Evolutionary conservation across 2,888 invertebrate species (phyloP).

Genomic region (Syrphus vitripennis): DNA sequence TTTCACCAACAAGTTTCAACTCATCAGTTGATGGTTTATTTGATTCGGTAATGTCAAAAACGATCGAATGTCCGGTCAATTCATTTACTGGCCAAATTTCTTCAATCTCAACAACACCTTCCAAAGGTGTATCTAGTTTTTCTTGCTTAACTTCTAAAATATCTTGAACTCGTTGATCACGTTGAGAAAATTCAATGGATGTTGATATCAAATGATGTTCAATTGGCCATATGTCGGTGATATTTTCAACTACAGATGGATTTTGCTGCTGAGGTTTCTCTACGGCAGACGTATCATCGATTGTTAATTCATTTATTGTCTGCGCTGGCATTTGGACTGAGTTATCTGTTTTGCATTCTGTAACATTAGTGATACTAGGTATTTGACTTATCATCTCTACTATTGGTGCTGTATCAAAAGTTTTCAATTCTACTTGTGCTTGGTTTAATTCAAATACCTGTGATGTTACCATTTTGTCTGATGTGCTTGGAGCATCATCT

Average conservation of each 20-base stretch:
- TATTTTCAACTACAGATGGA: constrained; percentile 75
- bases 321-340: not conserved
- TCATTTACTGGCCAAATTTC: constrained; percentile 78
- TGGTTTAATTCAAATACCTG: constrained; percentile 81
- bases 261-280: constrained; percentile 23
- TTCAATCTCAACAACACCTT: constrained; percentile 65
- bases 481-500: constrained; percentile 38
- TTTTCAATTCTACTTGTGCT: constrained; percentile 81
- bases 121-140: constrained; percentile 54
- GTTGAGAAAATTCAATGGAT: constrained; percentile 78
- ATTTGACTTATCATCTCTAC: constrained; percentile 75
- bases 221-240: constrained; percentile 80
- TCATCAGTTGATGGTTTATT: not conserved
- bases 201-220: constrained; percentile 77
- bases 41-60: constrained; percentile 72
- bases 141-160: constrained; percentile 64
- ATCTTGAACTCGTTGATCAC: constrained; percentile 72
- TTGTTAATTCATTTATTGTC: constrained; percentile 53
- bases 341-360: constrained; percentile 67
- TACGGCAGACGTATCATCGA: constrained; percentile 33
- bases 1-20: not conserved
- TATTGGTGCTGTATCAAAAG: constrained; percentile 78
- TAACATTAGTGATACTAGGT: constrained; percentile 76
- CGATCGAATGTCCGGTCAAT: constrained; percentile 77
- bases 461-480: constrained; percentile 73